Evolutionary conservation across 2,797 vertebrate genomes (phyloP).

Genomic region (Mergus octosetaceus): DNA sequence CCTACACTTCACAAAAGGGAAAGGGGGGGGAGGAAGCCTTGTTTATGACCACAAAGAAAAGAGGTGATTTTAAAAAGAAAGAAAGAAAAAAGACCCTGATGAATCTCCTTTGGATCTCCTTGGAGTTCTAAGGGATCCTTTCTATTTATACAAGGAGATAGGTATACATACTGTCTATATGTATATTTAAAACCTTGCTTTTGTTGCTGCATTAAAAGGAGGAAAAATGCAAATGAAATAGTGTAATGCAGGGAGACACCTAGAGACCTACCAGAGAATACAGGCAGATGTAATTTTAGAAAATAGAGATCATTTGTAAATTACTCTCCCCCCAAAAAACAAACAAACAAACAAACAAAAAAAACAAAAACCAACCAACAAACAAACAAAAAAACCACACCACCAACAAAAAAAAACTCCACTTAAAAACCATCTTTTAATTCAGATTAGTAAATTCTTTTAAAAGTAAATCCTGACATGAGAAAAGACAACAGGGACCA

Average conservation of each 20-base stretch:
- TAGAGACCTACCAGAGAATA: not conserved
- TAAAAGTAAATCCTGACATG: not conserved
- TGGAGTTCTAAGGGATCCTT: not conserved
- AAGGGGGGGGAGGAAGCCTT: not conserved
- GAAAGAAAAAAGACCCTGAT: not conserved
- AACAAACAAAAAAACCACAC: no score
- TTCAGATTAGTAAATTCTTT: not conserved
- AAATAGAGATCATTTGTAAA: not conserved
- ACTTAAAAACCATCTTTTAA: not conserved
- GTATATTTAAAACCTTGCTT: not conserved
- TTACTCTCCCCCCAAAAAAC: no score
- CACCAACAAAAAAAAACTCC: no score
- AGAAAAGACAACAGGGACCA: not conserved
- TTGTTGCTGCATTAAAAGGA: not conserved
- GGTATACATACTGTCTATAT: not conserved
- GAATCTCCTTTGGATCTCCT: not conserved
- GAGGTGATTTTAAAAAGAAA: constrained; percentile 18
- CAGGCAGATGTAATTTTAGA: not conserved
- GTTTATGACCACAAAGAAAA: constrained; percentile 48
- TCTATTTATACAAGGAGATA: not conserved
- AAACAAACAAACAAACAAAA: no score
- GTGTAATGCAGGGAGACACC: not conserved
- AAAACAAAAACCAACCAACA: no score
- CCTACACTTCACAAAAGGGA: constrained; percentile 14
- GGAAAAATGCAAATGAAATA: not conserved